These are phyloP conservation scores for Spatula clypeata DNA, from an alignment of 2,797 vertebrate species.

Conservation along the genomic window DNA sequence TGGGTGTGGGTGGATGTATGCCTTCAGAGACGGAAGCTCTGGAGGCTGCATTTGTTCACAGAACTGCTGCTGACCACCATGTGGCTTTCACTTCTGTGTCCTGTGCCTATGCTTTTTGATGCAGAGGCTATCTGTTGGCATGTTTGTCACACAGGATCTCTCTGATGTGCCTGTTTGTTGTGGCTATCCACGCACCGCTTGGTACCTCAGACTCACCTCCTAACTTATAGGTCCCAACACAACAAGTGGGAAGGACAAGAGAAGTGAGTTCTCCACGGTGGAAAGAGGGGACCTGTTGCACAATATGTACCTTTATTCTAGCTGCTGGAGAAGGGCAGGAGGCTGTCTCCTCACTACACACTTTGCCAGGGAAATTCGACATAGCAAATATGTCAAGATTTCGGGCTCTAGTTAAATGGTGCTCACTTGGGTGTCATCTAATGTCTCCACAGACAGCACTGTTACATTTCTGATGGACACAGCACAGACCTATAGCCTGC, in stretches of 20 bases:
- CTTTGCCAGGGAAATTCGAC: not conserved
- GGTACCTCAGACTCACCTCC: not conserved
- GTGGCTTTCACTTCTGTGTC: not conserved
- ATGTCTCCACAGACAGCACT: not conserved
- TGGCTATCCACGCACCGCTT: no score
- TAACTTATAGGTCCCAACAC: not conserved
- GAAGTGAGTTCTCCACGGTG: not conserved
- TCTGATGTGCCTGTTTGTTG: not conserved
- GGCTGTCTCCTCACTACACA: not conserved
- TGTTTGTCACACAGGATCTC: not conserved
- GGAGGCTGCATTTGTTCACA: not conserved
- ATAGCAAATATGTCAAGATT: rapidly evolving
- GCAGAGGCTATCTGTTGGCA: rapidly evolving
- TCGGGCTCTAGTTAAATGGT: not conserved
- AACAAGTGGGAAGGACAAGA: not conserved
- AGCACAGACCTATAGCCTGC: not conserved
- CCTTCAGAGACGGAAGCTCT: not conserved
- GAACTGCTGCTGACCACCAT: not conserved
- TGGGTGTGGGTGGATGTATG: not conserved
- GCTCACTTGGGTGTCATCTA: not conserved
- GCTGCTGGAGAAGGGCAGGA: not conserved
- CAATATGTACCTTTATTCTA: not conserved
- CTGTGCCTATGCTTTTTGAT: not conserved
- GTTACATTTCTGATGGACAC: not conserved
- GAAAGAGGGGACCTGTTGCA: not conserved